Percentiles rank a stretch among this genome's conserved stretches.
These are phyloP conservation scores for Sorex araneus DNA, from an alignment of 2,113 vertebrate species.

Conservation along the genomic window DNA sequence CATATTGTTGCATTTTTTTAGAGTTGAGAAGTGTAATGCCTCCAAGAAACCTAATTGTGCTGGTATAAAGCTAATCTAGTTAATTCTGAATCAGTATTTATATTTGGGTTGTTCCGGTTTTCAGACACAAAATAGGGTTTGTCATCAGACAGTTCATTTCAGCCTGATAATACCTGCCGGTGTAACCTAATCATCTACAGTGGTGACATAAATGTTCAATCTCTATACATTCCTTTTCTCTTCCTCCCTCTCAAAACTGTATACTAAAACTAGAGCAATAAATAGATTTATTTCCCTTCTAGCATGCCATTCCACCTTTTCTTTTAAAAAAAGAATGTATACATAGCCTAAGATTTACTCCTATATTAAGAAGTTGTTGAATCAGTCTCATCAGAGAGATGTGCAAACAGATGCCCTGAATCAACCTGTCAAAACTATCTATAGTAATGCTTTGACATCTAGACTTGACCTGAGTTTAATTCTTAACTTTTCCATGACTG, in stretches of 20 bases:
- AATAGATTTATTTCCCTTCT: constrained; percentile 43
- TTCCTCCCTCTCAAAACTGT: neutral
- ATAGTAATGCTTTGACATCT: constrained; percentile 58
- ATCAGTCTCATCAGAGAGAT: constrained; percentile 62
- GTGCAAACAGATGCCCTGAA: constrained; percentile 64
- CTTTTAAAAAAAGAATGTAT: neutral
- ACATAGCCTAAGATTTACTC: constrained; percentile 47
- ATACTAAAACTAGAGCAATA: constrained; percentile 60
- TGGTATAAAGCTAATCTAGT: neutral
- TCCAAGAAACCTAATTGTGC: constrained; percentile 21
- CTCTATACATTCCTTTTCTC: constrained; percentile 9
- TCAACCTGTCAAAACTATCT: constrained; percentile 52
- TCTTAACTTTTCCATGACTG: constrained; percentile 37
- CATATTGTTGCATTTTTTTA: constrained; percentile 34
- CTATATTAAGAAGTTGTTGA: constrained; percentile 68
- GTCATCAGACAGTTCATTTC: constrained; percentile 11
- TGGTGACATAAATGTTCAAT: neutral
- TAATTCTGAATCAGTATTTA: constrained; percentile 60
- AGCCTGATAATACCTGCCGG: neutral
- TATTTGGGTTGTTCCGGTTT: constrained; percentile 32
- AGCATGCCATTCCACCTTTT: constrained; percentile 12
- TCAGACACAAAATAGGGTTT: neutral
- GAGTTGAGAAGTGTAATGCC: neutral
- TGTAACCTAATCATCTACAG: constrained; percentile 11
- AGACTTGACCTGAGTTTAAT: constrained; percentile 66